phyloP scores from a whole-genome alignment of 2,113 vertebrate genomes.

The Rhinopomastus cyanomelas region DNA sequence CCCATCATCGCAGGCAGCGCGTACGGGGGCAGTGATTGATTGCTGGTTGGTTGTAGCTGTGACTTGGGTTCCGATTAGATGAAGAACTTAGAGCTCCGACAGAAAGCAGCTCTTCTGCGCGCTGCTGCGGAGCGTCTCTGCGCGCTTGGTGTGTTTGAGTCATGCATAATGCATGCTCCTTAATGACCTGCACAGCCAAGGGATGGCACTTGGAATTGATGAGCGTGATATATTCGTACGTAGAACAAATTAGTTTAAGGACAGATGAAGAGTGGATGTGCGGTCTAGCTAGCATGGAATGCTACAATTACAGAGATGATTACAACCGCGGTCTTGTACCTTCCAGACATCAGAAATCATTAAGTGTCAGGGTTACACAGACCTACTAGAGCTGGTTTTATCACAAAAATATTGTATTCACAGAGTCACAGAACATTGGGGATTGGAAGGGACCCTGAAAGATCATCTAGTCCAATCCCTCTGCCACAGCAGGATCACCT shows the following conservation, averaged over 20 bases:
- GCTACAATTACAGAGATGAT: constrained; percentile 76
- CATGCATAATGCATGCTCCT: constrained; percentile 75
- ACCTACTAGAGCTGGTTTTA: constrained; percentile 28
- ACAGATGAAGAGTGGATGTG: constrained; percentile 78
- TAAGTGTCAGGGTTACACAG: constrained; percentile 34
- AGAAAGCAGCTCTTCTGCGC: constrained; percentile 58
- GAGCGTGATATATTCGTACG: constrained; percentile 75
- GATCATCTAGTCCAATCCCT: too few relatives aligned
- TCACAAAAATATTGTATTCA: constrained; percentile 53
- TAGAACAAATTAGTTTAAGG: constrained; percentile 76
- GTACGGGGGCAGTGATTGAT: constrained; percentile 41
- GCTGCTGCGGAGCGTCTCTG: constrained; percentile 52
- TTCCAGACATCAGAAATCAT: constrained; percentile 68
- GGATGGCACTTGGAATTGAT: constrained; percentile 78
- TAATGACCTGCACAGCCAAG: constrained; percentile 72
- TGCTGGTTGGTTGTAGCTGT: constrained; percentile 52
- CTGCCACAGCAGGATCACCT: too few relatives aligned
- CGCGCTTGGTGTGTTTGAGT: constrained; percentile 63
- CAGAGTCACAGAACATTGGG: too few relatives aligned
- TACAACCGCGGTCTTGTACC: constrained; percentile 64
- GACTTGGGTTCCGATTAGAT: constrained; percentile 54
- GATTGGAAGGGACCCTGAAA: too few relatives aligned
- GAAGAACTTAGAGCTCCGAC: constrained; percentile 17
- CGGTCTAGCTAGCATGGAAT: constrained; percentile 69
- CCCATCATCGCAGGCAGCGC: neutral